Base-by-base conservation (phyloP, 2,888 invertebrate genomes). In the Luperina nickerlii region DNA sequence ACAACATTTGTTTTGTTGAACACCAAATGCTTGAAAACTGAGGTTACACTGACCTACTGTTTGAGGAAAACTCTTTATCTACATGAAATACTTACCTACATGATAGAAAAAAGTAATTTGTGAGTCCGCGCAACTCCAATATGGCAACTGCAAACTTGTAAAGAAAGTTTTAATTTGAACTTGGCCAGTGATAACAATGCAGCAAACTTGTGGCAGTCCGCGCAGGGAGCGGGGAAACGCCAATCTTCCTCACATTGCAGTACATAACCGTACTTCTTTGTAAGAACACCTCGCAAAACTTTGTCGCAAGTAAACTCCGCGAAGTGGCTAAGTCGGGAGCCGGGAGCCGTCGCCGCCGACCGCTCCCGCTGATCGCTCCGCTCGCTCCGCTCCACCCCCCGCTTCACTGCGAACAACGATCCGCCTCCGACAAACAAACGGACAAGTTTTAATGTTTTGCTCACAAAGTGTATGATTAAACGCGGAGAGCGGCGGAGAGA, bases 391-490 rank as follows among this genome's bases (percentile, higher is more conserved):
- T 87, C 87, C 85, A 84, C 90, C 89, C 89, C 88, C 90, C 94
- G 92, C 92, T 90, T 89, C 91, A 88, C 91, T 91, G 91, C 90
- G 93, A 90, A 87, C 93, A 91, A 91, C 93, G 94, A 93, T 92
- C 95, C 94, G 93, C 95, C 95, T 94, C 95, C 95, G 92, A 95
- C 96, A 96, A 96, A 96, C 96, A 96, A 96, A 96, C 96, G 96
- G 95, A 96, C 96, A 96, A 96, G 96, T 96, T 97, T 96, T 96
- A 97, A 96, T 96, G 96, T 97, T 96, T 96, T 96, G 96, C 96
- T 96, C 96, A 96, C 96, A 96, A 96, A 97, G 96, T 97, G 97
- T 96, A 96, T 97, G 96, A 97, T 97, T 97, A 97, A 96, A 96
- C 96, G 96, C 96, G 95, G 96, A 96, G 96, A 96, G 96, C 96